Evolutionary conservation across 2,888 invertebrate species (phyloP), one percentile per base, ranked within the genome.

Genomic region (Osmoderma eremita): DNA sequence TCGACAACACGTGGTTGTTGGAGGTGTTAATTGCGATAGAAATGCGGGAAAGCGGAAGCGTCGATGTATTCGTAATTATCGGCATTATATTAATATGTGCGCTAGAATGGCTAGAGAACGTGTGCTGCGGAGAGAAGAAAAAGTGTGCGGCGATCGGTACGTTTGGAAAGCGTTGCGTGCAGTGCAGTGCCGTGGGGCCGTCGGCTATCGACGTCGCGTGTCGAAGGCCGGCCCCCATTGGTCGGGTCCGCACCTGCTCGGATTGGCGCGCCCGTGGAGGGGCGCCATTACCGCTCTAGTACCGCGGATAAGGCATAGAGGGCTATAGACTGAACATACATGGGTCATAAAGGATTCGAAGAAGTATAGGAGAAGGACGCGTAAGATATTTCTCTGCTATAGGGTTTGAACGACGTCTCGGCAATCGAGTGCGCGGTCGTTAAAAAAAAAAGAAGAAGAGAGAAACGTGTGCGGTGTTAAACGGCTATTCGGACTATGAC

Each of bases 311-410:
- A 88, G 88, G 90, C 89, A 89, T 90, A 89, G 90, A 88, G 90
- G 90, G 90, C 90, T 88, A 90, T 90, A 90, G 90, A 90, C 89
- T 88, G 89, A 85, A 90, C 90, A 90, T 90, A 90, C 90, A 90
- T 90, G 90, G 90, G 89, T 89, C 90, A 90, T 90, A 90, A 90
- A 90, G 90, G 90, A 90, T 90, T 89, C 90, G 90, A 89, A 90
- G 89, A 86, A 82, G 86, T 86, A 85, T 85, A 85, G 85, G 85
- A 85, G 86, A 86, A 86, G 86, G 85, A 85, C 86, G 86, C 85
- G 81, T 79, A 81, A 82, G 80, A 81, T 79, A 80, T 79, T 53
- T 79, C 80, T 79, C 80, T 78, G 78, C 77, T 78, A 79, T 79
- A 80, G 79, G 81, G 80, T 75, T n/a, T 79, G 81, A 80, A 80